Evolutionary conservation across 2,888 invertebrate species (phyloP), one percentile per base, ranked within the genome.

Genomic region (Hydropsyche betteni): DNA sequence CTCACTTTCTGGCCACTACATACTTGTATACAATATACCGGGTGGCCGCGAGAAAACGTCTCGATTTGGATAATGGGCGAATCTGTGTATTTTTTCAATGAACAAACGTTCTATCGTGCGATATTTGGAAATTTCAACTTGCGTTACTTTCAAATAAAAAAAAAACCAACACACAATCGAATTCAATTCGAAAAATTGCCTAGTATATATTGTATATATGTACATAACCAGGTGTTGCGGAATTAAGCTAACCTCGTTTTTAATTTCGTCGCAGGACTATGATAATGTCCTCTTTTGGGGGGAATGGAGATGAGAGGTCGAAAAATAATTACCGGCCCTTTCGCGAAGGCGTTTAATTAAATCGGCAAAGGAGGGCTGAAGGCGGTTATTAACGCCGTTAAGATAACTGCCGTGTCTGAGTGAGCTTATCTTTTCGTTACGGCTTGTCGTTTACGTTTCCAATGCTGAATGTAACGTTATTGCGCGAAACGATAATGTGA

Each of bases 351-450:
- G 34, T 64, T 64, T 64, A 64, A 64, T 64, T 64, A 64, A 64
- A 64, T 64, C 64, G 64, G 64, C 64, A 64, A 24, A 2, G 34
- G 6, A 36, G 64, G 64, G 85, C 86, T 8, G 6, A 36, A 36
- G 64, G 85, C 86, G 87, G 87, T 87, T 87, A 87, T 87, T 87
- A 87, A 87, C 86, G 87, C 87, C 86, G 87, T 87, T 87, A 73
- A 36, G 81, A 84, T 53, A 52, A 33, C 64, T 7, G 34, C 36
- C 64, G 64, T 12, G 33, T 64, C 24, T 34, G 34, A 64, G 10
- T 44, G 24, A 61, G 64, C 64, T 64, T 64, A 64, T 64, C 64
- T 64, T 33, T n/a, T n/a, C 36, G 34, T 16, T 14, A 55, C 12
- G 6, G 5, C 55, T 6, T 10, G 55, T 14, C 55, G 55, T 55